Percentiles rank a stretch among this genome's conserved stretches.
Evolutionary conservation across 2,113 vertebrate species (phyloP).

Genomic region (Muscicapa adusta): DNA sequence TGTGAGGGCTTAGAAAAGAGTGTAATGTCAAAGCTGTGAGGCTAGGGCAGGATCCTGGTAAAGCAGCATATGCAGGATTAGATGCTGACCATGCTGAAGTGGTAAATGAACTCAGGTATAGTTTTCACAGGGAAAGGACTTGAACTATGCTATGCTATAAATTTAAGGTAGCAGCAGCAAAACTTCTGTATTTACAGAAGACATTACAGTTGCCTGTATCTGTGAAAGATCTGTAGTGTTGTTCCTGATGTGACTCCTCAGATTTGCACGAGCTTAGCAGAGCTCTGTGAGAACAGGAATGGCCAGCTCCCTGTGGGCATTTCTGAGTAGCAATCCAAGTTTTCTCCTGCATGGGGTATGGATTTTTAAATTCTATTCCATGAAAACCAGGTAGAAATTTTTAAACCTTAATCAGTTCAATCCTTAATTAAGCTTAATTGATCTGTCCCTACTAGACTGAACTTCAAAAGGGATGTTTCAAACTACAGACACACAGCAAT

Average conservation of each 20-base stretch:
- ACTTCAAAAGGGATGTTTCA: not conserved
- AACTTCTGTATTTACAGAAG: not conserved
- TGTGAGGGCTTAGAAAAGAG: not conserved
- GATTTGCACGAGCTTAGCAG: not conserved
- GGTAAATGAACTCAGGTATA: not conserved
- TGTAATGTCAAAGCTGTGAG: not conserved
- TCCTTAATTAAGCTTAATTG: not conserved
- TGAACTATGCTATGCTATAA: not conserved
- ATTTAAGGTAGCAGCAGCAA: not conserved
- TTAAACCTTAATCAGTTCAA: not conserved
- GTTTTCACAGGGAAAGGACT: not conserved
- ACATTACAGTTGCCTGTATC: not conserved
- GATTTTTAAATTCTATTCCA: not conserved
- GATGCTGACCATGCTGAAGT: not conserved
- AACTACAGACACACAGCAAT: not conserved
- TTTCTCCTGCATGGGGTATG: not conserved
- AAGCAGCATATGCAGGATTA: not conserved
- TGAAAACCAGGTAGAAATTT: not conserved
- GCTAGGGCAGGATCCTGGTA: not conserved
- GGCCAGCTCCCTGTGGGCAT: not conserved
- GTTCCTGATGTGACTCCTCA: not conserved
- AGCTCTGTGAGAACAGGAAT: not conserved
- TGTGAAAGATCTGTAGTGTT: not conserved
- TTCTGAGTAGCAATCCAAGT: not conserved
- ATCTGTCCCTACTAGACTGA: not conserved